Percentiles rank a stretch among this genome's conserved stretches.
Conservation (phyloP, 1,140 invertebrate genomes). For the Penaeus japonicus region DNA sequence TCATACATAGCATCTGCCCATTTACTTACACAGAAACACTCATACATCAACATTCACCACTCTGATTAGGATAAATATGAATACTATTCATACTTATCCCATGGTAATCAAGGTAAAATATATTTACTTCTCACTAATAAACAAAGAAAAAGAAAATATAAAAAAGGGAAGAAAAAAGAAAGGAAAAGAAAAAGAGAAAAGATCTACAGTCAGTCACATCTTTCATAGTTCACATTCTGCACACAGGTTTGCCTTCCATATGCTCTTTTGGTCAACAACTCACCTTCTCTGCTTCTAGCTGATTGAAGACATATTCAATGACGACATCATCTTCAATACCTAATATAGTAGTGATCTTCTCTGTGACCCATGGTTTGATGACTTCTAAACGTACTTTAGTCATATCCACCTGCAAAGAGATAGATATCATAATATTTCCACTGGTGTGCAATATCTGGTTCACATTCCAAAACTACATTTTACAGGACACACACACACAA, state of each 20-base stretch:
- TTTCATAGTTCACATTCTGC: neutral
- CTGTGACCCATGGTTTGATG: conserved; percentile 98
- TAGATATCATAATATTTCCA: neutral
- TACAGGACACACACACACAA: too few relatives aligned
- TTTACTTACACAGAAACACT: conserved; percentile 30
- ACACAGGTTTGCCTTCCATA: neutral
- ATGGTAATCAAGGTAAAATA: conserved; percentile 20
- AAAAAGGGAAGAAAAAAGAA: conserved; percentile 25
- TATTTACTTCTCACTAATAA: conserved; percentile 24
- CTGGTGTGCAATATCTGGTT: too few relatives aligned
- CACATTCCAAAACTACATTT: too few relatives aligned
- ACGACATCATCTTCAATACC: conserved; percentile 98
- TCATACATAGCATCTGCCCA: conserved; percentile 37
- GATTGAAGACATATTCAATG: conserved; percentile 98
- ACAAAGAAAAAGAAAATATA: conserved; percentile 14
- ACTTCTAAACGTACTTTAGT: conserved; percentile 97
- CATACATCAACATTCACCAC: neutral
- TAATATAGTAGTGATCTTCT: conserved; percentile 93
- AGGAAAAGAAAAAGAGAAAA: conserved; percentile 28
- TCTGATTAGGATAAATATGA: conserved; percentile 36
- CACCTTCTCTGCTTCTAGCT: conserved; percentile 90
- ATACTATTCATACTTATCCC: conserved; percentile 38
- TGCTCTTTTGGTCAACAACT: conserved; percentile 24
- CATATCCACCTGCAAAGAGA: conserved; percentile 88
- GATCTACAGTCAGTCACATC: conserved; percentile 18